Evolutionary conservation across 1,140 invertebrate genomes (phyloP), one percentile per base, ranked within the genome.

Genomic region (Andrena cerasifolii): DNA sequence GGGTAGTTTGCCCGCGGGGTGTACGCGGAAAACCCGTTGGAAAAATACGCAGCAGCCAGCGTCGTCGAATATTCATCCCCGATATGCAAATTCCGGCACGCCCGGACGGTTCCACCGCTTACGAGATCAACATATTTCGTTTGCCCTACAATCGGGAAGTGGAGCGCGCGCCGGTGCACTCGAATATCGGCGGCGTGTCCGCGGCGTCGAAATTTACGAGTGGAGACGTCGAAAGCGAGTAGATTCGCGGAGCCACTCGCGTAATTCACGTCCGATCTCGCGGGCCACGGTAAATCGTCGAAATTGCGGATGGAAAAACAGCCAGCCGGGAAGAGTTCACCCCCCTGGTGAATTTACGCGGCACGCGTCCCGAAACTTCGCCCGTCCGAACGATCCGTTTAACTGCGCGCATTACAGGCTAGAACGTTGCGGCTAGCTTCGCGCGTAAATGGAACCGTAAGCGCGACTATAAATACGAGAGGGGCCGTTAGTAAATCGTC

Each of bases 61-160:
- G 18, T 21, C 47, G 28, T 67, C 16, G 58, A 63, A 65, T 74
- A 74, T 74, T 53, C 61, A 74, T 53, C 65, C 49, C 18, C 10
- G 26, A 31, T 66, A 65, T 66, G 61, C 61, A 74, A 51, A 74
- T 74, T 26, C 59, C 24, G 26, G 16, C 28, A 24, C 24, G 16
- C 24, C 40, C 28, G 58, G 53, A 65, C 3, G 12, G 36, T 65
- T 43, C 24, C 71, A 28, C 56, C 7, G 3, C 5, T 45, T 45
- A 36, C 62, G 33, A 40, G 71, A 63, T 73, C 71, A 28, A 53
- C 59, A 40, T 53, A 56, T 63, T 66, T 54, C 61, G 61, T 74
- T 40, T 74, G 36, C 47, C 72, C 72, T 74, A 66, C 49, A 33
- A 74, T 74, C 51, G 14, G n/a, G 40, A 74, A 74, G 47, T 74